Base-by-base conservation (phyloP, 2,797 vertebrate genomes). In the Neosilurus mollespiculum region DNA sequence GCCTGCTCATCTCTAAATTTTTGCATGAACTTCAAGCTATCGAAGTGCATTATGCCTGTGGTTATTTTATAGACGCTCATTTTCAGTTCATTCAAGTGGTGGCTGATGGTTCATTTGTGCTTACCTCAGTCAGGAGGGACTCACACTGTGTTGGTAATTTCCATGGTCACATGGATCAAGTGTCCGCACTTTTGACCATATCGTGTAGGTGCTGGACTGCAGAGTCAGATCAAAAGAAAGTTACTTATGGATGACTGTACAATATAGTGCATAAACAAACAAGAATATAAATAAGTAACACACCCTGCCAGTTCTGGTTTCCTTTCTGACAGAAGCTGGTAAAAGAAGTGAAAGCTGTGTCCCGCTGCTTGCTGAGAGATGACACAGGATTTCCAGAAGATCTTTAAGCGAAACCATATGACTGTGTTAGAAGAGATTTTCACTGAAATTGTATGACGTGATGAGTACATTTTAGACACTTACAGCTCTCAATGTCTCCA, bases 1-100 rank as follows among this genome's bases (percentile, higher is more conserved):
- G 93, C 94, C 86, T 94, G 94, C 69, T 95, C 92, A 78, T 95
- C 89, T 91, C 93, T 91, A 77, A 92, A 81, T 86, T 96, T 94
- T 91, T 94, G 93, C 72, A 84, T 87, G 84, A 88, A 87, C 58
- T 75, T 75, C 72, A 75, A 56, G 26, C 58, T 75, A 18, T 73
- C 78, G 69, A 83, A 88, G 84, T 75, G 72, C 72, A 58, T 82
- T 78, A 87, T 82, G 77, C 78, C 83, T 26, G 82, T 83, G 15
- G 87, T 87, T 30, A 88, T 83, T 58, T 58, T 37, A 26, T 75
- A 75, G 16, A 75, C 58, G 54, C 18, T 75, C 16, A 37, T 75
- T 75, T 75, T 75, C 18, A 56, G 26, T 26, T 34, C 54, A 22
- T 53, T n/a, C n/a, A n/a, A n/a, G n/a, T n/a, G n/a, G n/a, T n/a